Conservation (phyloP, 2,113 vertebrate species). For the Larimichthys polyactis region DNA sequence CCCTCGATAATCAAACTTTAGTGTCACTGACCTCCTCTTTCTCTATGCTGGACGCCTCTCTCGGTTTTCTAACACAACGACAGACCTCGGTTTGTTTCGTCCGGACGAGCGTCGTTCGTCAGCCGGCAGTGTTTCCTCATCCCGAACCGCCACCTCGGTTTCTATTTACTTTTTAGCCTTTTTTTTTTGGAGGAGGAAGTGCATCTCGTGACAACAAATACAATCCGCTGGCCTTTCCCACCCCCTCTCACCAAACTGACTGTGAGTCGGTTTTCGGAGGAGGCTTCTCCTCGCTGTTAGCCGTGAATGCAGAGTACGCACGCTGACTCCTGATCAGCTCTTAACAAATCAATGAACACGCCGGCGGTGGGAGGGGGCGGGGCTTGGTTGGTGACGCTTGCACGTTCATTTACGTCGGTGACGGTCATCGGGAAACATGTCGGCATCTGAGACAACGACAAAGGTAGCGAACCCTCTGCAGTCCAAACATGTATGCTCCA, state of each 20-base stretch:
- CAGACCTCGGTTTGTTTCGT: background rate
- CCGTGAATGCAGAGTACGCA: background rate
- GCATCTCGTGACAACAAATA: constrained; percentile 48
- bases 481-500: background rate
- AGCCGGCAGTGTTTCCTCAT: constrained; percentile 19
- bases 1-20: constrained; percentile 26
- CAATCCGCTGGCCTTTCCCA: background rate
- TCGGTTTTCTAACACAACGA: background rate
- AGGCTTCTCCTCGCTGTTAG: background rate
- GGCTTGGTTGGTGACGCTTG: background rate
- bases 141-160: constrained; percentile 19
- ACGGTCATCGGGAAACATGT: constrained; percentile 74
- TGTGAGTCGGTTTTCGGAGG: constrained; percentile 55
- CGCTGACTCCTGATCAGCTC: constrained; percentile 72
- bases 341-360: constrained; percentile 3
- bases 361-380: constrained; percentile 21
- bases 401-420: constrained; percentile 44
- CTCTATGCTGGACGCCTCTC: background rate
- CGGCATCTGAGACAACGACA: constrained; percentile 75
- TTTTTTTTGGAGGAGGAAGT: constrained; percentile 30
- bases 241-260: constrained; percentile 45
- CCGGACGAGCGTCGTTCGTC: background rate
- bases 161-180: constrained; percentile 76
- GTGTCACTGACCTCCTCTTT: constrained; percentile 52
- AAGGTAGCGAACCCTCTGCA: constrained; percentile 70